These are phyloP conservation scores for Bembecia ichneumoniformis DNA, from an alignment of 2,888 invertebrate species.

Conservation along the genomic window DNA sequence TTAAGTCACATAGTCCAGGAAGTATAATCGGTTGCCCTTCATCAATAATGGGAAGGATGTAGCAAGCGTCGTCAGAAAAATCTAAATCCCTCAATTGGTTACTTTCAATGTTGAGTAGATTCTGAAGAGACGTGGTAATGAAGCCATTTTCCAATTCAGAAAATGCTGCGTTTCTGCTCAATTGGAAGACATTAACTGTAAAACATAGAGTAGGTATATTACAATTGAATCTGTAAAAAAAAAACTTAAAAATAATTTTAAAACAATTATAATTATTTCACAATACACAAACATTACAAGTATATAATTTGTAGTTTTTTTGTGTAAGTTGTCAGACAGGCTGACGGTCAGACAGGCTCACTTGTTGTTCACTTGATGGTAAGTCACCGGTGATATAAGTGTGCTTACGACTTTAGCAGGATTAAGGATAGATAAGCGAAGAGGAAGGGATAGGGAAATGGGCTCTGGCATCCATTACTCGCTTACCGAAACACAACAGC, in stretches of 20 bases:
- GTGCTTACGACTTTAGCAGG: no score
- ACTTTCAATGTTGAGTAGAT: slow-evolving; percentile 20
- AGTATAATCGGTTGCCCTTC: slow-evolving; percentile 36
- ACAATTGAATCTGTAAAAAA: background rate
- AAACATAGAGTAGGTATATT: slow-evolving; percentile 1
- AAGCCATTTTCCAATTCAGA: slow-evolving; percentile 19
- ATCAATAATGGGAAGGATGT: slow-evolving; percentile 30
- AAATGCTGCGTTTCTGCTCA: slow-evolving; percentile 21
- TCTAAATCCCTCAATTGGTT: slow-evolving; percentile 20
- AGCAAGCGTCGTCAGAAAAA: slow-evolving; percentile 35
- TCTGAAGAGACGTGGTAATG: slow-evolving; percentile 23
- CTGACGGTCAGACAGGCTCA: no score
- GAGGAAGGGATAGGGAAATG: no score
- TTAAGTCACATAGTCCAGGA: slow-evolving; percentile 39
- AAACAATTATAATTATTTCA: background rate
- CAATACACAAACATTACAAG: no score
- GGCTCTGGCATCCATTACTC: no score
- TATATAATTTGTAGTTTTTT: no score
- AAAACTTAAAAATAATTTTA: background rate
- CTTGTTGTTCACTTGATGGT: no score
- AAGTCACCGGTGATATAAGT: no score
- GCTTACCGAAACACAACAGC: no score
- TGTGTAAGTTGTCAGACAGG: no score
- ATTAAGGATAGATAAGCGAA: no score
- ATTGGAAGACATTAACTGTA: slow-evolving; percentile 47